These are phyloP conservation scores for Lycaena phlaeas DNA, from an alignment of 2,888 invertebrate species.

Conservation along the genomic window DNA sequence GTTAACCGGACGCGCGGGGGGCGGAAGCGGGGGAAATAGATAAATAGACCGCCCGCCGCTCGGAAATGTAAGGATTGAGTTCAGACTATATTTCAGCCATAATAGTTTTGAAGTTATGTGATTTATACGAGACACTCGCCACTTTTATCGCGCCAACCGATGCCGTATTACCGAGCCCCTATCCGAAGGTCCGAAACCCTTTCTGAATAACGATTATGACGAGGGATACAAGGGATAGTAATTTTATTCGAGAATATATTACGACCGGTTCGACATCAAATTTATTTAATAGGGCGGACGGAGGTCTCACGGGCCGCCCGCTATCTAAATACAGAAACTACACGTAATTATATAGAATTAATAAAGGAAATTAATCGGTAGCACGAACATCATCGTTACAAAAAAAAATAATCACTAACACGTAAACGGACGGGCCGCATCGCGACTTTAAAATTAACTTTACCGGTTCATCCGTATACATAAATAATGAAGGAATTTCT, in stretches of 20 bases:
- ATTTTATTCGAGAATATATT: too few relatives aligned
- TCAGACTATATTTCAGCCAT: conserved; percentile 70
- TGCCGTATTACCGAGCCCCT: conserved; percentile 56
- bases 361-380: conserved; percentile 38
- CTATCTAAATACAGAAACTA: too few relatives aligned
- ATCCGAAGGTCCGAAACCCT: too few relatives aligned
- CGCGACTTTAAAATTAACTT: conserved; percentile 71
- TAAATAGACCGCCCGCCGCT: conserved; percentile 72
- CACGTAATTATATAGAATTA: too few relatives aligned
- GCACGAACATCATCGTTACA: conserved; percentile 33
- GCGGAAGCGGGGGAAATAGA: conserved; percentile 73
- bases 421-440: conserved; percentile 54
- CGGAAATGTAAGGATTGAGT: conserved; percentile 73
- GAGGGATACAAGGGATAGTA: too few relatives aligned
- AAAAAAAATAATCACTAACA: conserved; percentile 50
- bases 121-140: conserved; percentile 63
- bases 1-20: conserved; percentile 71
- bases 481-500: conserved; percentile 72
- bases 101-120: conserved; percentile 71
- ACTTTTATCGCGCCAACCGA: conserved; percentile 51
- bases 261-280: too few relatives aligned
- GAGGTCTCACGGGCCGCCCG: too few relatives aligned
- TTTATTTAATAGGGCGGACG: too few relatives aligned
- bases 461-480: conserved; percentile 71
- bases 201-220: too few relatives aligned